These are phyloP conservation scores for Mellilla xanthometata DNA, from an alignment of 2,888 invertebrate species.

Conservation along the genomic window DNA sequence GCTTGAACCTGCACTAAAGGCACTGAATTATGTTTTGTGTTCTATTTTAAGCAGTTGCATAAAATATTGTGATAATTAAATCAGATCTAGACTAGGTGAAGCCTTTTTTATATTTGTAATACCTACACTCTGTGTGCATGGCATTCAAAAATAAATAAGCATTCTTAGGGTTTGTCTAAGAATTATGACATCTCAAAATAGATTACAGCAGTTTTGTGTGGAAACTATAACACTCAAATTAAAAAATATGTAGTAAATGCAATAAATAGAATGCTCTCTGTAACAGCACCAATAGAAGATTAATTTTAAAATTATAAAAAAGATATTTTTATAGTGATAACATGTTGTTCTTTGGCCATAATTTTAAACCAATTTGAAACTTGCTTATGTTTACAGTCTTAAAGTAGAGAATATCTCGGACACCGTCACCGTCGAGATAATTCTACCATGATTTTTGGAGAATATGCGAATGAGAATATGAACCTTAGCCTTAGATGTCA, in stretches of 20 bases:
- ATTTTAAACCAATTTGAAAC: conserved; percentile 21
- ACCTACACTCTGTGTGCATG: too few relatives aligned
- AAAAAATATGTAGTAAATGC: conserved; percentile 11
- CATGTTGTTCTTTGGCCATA: conserved; percentile 27
- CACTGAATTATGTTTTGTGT: conserved; percentile 8
- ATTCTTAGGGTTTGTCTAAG: too few relatives aligned
- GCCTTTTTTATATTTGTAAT: too few relatives aligned
- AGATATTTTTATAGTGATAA: conserved; percentile 18
- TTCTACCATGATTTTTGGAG: conserved; percentile 12
- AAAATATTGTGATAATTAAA: not conserved
- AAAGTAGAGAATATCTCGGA: conserved; percentile 8
- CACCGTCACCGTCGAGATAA: conserved; percentile 1
- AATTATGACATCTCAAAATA: too few relatives aligned
- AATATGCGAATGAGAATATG: too few relatives aligned
- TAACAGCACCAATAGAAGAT: conserved; percentile 12
- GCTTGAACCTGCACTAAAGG: conserved; percentile 16
- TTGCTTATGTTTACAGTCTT: conserved; percentile 21
- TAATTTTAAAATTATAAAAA: not conserved
- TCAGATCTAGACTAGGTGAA: too few relatives aligned
- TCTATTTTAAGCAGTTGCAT: not conserved
- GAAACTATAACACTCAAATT: too few relatives aligned
- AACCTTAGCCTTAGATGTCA: too few relatives aligned
- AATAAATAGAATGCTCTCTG: conserved; percentile 1
- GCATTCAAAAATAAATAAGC: too few relatives aligned
- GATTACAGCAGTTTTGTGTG: too few relatives aligned